Base-by-base conservation (phyloP, 2,797 vertebrate genomes). In the Peromyscus nudipes region DNA sequence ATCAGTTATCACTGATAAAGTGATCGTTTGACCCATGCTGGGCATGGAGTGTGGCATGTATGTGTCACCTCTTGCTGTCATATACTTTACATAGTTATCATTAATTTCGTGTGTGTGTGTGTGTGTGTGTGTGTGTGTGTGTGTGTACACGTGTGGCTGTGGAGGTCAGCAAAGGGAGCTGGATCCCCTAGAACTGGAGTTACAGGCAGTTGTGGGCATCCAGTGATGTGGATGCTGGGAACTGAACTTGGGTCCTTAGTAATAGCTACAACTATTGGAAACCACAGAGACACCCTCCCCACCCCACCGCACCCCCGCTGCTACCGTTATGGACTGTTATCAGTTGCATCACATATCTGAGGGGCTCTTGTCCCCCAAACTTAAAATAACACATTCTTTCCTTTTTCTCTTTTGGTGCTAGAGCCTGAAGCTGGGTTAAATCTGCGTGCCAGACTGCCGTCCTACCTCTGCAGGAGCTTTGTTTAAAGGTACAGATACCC, bases 21-120 rank as follows among this genome's bases (percentile, higher is more conserved):
- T 29, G 84, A 71, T 71, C 64, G 12, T 55, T 4, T 40, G 23
- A 40, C 37, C 31, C 4, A n/a, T 0, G 6, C 60, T 40, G 10
- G 34, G 65, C 67, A 25, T 13, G 3, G 55, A 31, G 25, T 6
- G 23, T 0, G 29, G 67, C 71, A 1, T 0, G 0, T 9, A 2
- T 1, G 73, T 43, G 40, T 46, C 6, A 25, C 17, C 1, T 40
- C 75, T 5, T 25, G 77, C 29, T 23, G 23, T 52, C 46, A 4
- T 46, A 4, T 77, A 34, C 21, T 49, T 37, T 27, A 37, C 27
- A 21, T 85, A 31, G 21, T 34, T 85, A 49, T 49, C 43, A 40
- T 65, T 65, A 46, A 65, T 64, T 43, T 83, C 1, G 3, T 83
- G 10, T 64, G 17, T 84, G 27, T 43, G 12, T 37, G 21, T 57